Percentiles rank a stretch among this genome's conserved stretches.
These are phyloP conservation scores for Lasioglossum calceatum DNA, from an alignment of 2,888 invertebrate species.

Conservation along the genomic window DNA sequence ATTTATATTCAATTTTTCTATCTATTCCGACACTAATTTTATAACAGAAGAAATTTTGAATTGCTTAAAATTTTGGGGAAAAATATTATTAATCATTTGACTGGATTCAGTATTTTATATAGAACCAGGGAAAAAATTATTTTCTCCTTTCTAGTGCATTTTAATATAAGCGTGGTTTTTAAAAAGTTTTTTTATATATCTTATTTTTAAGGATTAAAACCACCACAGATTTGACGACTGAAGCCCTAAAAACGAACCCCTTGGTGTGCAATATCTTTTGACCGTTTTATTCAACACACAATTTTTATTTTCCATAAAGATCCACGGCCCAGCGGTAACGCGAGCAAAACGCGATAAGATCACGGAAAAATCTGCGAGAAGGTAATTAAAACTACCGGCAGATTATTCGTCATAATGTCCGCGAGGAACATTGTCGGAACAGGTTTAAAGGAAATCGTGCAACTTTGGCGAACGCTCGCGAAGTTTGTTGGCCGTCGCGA, in stretches of 20 bases:
- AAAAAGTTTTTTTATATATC: too few species aligned
- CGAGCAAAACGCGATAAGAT: neutral
- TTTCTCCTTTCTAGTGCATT: too few species aligned
- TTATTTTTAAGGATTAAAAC: neutral
- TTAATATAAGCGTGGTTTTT: too few species aligned
- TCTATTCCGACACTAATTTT: too few species aligned
- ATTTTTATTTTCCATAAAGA: neutral
- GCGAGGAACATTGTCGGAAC: constrained; percentile 22
- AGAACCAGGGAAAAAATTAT: too few species aligned
- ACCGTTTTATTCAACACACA: neutral
- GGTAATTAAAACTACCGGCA: neutral
- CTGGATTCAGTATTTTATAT: too few species aligned
- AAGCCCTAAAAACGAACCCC: neutral
- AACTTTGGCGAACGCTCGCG: constrained; percentile 37
- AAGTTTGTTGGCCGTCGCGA: constrained; percentile 26
- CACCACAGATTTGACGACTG: neutral
- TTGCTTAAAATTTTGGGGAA: too few species aligned
- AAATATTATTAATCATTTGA: too few species aligned
- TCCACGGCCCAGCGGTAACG: neutral
- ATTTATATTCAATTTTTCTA: too few species aligned
- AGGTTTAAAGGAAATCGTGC: constrained; percentile 27
- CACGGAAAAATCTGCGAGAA: neutral
- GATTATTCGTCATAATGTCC: neutral
- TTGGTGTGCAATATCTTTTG: too few species aligned
- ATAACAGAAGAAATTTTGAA: too few species aligned